phyloP scores from a whole-genome alignment of 2,888 invertebrate genomes.

The Yponomeuta cagnagella region DNA sequence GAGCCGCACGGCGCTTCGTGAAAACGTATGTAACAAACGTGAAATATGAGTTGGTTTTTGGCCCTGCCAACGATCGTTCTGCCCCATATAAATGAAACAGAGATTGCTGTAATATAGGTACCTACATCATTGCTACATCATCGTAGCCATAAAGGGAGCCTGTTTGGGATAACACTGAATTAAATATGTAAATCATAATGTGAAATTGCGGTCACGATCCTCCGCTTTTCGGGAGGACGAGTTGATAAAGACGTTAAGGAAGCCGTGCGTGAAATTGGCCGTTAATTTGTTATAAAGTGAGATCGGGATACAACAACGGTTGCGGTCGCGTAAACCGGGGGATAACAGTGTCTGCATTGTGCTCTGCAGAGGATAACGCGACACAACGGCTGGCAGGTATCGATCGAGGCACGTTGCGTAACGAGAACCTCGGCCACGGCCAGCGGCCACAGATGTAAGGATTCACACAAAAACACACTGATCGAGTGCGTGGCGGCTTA shows the following conservation, averaged over 20 bases:
- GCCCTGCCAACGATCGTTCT: not conserved
- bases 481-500: not conserved
- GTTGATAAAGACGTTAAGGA: conserved; percentile 12
- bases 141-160: not conserved
- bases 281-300: conserved; percentile 12
- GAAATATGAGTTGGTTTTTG: not conserved
- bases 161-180: conserved; percentile 5
- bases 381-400: conserved; percentile 41
- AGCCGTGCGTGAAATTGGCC: conserved; percentile 11
- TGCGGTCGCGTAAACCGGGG: conserved; percentile 11
- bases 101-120: not conserved
- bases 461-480: conserved; percentile 37
- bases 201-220: conserved; percentile 11
- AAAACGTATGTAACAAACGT: not conserved
- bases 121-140: not conserved
- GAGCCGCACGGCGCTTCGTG: not conserved
- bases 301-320: not conserved
- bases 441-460: conserved; percentile 51
- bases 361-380: conserved; percentile 39
- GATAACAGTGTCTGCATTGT: conserved; percentile 24
- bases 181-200: conserved; percentile 3
- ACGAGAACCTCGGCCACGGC: conserved; percentile 37
- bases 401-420: conserved; percentile 52
- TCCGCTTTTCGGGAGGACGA: not conserved
- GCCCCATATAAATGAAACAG: not conserved